These are phyloP conservation scores for Myathropa florea DNA, from an alignment of 2,888 invertebrate species.

Conservation along the genomic window DNA sequence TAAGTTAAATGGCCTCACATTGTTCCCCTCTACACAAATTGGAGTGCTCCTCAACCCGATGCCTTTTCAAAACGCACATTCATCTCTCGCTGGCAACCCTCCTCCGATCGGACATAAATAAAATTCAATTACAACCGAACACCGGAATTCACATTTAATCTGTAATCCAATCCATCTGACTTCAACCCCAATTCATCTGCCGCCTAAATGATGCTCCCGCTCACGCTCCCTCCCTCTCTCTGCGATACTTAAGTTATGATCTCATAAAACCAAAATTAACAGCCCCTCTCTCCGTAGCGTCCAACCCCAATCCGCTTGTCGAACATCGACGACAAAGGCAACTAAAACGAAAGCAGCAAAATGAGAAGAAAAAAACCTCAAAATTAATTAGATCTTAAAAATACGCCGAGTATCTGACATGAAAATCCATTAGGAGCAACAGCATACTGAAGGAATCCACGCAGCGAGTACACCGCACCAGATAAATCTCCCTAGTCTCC, in stretches of 20 bases:
- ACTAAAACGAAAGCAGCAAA: background rate
- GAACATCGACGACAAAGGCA: background rate
- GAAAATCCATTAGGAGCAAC: constrained; percentile 64
- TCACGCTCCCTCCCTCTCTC: background rate
- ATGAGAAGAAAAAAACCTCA: constrained; percentile 19
- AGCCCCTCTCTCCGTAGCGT: background rate
- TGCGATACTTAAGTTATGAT: constrained; percentile 61
- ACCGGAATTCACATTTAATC: constrained; percentile 40
- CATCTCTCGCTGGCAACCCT: background rate
- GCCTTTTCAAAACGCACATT: background rate
- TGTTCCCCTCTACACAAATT: background rate
- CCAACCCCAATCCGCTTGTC: background rate
- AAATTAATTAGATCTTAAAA: constrained; percentile 70
- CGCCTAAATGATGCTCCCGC: constrained; percentile 9
- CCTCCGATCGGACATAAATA: constrained; percentile 25
- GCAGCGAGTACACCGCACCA: constrained; percentile 42
- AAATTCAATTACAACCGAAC: constrained; percentile 31
- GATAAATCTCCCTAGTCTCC: constrained; percentile 29
- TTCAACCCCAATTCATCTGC: constrained; percentile 50
- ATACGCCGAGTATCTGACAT: constrained; percentile 60
- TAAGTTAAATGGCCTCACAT: background rate
- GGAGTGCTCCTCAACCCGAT: background rate
- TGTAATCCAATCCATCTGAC: constrained; percentile 52
- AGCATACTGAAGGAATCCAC: constrained; percentile 23
- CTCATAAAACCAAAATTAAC: constrained; percentile 65